A percentile compares a stretch with the other conserved stretches of the same genome.
Evolutionary conservation across 2,113 vertebrate species (phyloP).

Genomic region (Pomatostomus ruficeps): DNA sequence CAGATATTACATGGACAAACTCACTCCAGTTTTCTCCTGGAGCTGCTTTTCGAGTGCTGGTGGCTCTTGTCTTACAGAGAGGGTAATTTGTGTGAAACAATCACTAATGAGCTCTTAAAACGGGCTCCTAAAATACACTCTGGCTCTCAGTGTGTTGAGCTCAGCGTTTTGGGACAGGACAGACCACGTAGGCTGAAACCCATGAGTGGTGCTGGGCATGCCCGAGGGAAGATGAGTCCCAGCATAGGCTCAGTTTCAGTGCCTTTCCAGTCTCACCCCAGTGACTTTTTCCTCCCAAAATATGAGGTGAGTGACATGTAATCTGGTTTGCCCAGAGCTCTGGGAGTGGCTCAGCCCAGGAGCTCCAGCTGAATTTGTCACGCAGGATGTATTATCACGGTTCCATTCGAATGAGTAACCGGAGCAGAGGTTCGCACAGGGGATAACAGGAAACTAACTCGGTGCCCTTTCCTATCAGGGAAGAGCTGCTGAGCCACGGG

Average conservation of each 20-base stretch:
- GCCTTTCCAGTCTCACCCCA: neutral
- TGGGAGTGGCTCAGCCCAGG: neutral
- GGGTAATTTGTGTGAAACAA: neutral
- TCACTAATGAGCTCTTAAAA: neutral
- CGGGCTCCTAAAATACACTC: neutral
- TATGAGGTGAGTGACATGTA: neutral
- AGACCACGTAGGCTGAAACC: neutral
- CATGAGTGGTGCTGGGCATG: neutral
- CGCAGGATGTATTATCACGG: neutral
- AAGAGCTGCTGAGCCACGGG: neutral
- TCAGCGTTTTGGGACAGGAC: neutral
- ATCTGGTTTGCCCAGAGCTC: neutral
- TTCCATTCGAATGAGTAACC: conserved; percentile 10
- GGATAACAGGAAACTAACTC: conserved; percentile 25
- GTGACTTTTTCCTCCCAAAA: neutral
- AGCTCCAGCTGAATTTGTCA: neutral
- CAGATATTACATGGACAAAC: neutral
- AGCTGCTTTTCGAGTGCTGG: neutral
- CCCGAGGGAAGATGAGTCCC: neutral
- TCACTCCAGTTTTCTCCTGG: neutral
- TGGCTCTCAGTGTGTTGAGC: neutral
- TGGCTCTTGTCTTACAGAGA: neutral
- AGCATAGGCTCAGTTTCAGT: neutral
- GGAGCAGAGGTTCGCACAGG: neutral
- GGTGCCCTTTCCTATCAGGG: neutral